phyloP scores from a whole-genome alignment of 2,888 invertebrate species.

The Linyphia triangularis region DNA sequence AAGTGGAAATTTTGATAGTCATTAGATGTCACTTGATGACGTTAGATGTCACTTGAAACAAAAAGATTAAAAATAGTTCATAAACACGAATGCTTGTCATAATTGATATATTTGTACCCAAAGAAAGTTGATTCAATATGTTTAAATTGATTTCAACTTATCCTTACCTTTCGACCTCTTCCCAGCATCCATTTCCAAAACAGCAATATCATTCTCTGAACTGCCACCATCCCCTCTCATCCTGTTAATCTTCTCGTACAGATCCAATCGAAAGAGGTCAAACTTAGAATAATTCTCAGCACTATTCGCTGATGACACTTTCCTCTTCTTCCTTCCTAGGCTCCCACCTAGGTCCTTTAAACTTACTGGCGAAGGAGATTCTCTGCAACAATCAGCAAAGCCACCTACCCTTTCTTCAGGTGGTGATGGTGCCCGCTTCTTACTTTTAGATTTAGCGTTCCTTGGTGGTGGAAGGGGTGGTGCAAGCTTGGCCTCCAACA shows the following conservation, averaged over 20 bases:
- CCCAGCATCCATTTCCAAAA: slow-evolving; percentile 41
- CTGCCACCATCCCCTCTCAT: slow-evolving; percentile 7
- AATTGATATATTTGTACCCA: no score
- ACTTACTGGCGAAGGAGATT: slow-evolving; percentile 47
- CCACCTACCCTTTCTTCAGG: no score
- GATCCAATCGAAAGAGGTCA: slow-evolving; percentile 70
- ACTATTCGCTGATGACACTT: not conserved
- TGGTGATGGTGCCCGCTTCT: slow-evolving; percentile 70
- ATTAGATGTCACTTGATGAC: no score
- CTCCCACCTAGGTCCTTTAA: slow-evolving; percentile 42
- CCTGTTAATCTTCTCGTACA: slow-evolving; percentile 71
- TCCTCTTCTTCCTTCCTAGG: slow-evolving; percentile 32
- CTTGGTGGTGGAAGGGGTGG: slow-evolving; percentile 70
- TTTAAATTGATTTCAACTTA: not conserved
- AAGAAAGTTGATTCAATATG: no score
- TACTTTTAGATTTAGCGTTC: slow-evolving; percentile 42
- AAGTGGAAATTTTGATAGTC: no score
- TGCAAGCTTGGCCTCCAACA: slow-evolving; percentile 67
- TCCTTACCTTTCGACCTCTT: slow-evolving; percentile 48
- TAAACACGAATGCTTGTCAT: no score
- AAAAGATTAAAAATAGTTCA: no score
- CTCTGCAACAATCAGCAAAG: slow-evolving; percentile 25
- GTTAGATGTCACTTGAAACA: no score
- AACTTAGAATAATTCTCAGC: slow-evolving; percentile 67
- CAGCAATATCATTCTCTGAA: slow-evolving; percentile 42